Evolutionary conservation across 2,113 vertebrate species (phyloP), one percentile per base, ranked within the genome.

Genomic region (Isichthys henryi): DNA sequence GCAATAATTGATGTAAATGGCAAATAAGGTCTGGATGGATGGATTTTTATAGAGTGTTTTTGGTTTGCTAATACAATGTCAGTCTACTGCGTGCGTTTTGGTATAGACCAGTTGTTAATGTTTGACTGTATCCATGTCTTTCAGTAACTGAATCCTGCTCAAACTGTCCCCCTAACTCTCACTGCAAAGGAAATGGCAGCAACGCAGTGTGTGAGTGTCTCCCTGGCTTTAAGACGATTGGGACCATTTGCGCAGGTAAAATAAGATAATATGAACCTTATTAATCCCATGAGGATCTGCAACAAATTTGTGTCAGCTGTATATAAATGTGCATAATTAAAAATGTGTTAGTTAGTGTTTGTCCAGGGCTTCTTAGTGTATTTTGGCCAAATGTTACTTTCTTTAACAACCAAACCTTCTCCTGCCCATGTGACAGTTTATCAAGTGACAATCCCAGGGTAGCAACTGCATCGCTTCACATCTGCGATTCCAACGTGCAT

Each of bases 171-270:
- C 49, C 92, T 2, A 95, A 96, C 91, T 96, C 96, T 0, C 92
- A 96, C 88, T 99, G 98, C 17, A 94, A 95, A 89, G 95, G 95
- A 3, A 93, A 92, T 0, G 93, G 90, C 17, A 74, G 90, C 56
- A 80, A 74, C 0, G 90, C 93, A 2, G 1, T 1, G 27, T 99
- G 98, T 88, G 93, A 94, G 45, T 99, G 98, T 93, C 93, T 97
- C 90, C 95, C 95, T 0, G 97, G 96, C 83, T 94, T 97, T 93
- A 94, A 21, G 15, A 96, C 86, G 90, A 91, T 35, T 0, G 88
- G 91, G 2, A 7, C 53, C 45, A 92, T 27, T 31, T 96, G 95
- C 49, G 11, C 52, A 93, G 92, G 95, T 96, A 94, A 27, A 66
- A 31, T 66, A 66, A 66, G n/a, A 31, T 70, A 31, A 70, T 3